phyloP scores from a whole-genome alignment of 2,113 vertebrate species.

The Hiodon tergisus region DNA sequence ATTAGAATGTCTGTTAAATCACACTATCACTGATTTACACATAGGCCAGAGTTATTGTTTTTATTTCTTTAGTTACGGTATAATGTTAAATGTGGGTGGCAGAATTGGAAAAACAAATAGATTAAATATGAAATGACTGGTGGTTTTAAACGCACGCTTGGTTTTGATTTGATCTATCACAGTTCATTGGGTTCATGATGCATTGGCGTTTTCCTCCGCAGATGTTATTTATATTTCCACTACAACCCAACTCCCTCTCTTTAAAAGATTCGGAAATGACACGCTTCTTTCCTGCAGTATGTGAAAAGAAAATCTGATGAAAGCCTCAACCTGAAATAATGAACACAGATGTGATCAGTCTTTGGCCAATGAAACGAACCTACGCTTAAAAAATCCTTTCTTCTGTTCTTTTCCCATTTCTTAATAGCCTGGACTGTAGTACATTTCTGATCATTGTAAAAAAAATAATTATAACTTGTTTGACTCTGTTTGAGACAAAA shows the following conservation, averaged over 20 bases:
- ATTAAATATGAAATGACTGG: not conserved
- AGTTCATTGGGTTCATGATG: not conserved
- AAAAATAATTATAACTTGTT: too few species aligned
- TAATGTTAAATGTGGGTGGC: not conserved
- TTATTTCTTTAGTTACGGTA: not conserved
- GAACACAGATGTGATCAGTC: too few species aligned
- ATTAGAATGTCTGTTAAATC: too few species aligned
- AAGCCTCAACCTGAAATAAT: too few species aligned
- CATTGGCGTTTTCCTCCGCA: not conserved
- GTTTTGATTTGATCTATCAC: slow-evolving; percentile 9
- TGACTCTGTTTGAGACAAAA: not conserved
- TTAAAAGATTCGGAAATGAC: too few species aligned
- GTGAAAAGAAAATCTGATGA: too few species aligned
- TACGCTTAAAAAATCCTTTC: too few species aligned
- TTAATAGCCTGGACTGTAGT: too few species aligned
- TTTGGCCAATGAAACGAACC: too few species aligned
- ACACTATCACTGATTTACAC: not conserved
- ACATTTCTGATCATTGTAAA: too few species aligned
- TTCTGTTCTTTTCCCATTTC: too few species aligned
- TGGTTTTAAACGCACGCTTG: not conserved
- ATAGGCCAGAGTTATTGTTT: not conserved
- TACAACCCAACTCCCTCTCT: not conserved
- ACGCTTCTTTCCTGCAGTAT: too few species aligned
- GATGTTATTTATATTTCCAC: slow-evolving; percentile 2
- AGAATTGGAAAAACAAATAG: not conserved